Evolutionary conservation across 2,888 invertebrate species (phyloP).

Genomic region (Leptopterna dolabrata): DNA sequence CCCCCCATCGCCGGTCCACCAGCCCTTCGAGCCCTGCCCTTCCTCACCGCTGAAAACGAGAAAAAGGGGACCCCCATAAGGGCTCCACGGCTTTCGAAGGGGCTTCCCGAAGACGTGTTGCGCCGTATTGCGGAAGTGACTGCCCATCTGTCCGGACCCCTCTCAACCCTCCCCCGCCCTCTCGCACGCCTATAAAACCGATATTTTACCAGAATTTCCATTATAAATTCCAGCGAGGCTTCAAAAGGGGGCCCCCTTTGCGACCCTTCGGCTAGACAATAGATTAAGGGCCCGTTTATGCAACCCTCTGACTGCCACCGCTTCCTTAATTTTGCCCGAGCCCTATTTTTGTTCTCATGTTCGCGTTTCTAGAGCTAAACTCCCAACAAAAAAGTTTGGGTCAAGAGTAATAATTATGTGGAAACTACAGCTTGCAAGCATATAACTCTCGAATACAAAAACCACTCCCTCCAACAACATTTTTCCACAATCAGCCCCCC

Average conservation of each 20-base stretch:
- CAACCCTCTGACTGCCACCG: background rate
- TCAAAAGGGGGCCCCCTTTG: background rate
- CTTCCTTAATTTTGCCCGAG: background rate
- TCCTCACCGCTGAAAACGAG: background rate
- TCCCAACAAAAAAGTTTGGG: background rate
- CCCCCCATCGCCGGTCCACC: background rate
- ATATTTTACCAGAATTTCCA: slow-evolving; percentile 36
- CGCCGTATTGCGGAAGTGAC: slow-evolving; percentile 46
- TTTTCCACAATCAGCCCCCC: too few species aligned
- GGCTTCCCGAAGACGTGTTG: background rate
- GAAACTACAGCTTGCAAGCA: background rate
- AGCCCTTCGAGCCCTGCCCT: background rate
- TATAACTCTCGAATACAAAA: background rate
- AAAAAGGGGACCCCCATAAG: slow-evolving; percentile 17
- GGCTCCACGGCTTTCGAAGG: background rate
- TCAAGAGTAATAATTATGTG: background rate
- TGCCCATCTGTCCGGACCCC: slow-evolving; percentile 42
- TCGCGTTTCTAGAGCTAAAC: background rate
- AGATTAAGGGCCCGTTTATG: background rate
- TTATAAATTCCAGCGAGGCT: background rate
- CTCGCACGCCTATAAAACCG: background rate
- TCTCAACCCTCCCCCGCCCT: slow-evolving; percentile 22
- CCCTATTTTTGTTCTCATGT: background rate
- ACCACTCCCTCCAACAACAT: background rate
- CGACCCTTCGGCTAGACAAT: background rate